phyloP scores from a whole-genome alignment of 1,140 invertebrate genomes.

The Calephelis nemesis region DNA sequence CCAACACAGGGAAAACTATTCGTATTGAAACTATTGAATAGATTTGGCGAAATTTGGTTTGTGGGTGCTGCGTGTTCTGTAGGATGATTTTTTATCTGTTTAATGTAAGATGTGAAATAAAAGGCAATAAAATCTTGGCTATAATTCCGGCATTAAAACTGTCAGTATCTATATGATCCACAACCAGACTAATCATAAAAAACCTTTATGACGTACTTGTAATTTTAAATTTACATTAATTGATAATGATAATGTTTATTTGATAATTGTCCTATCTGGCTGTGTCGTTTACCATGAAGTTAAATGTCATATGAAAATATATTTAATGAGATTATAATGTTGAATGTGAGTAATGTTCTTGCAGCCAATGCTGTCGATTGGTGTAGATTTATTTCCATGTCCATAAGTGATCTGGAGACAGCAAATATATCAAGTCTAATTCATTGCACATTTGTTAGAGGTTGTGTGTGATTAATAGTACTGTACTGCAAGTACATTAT shows the following conservation, averaged over 20 bases:
- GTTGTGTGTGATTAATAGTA: conserved; percentile 31
- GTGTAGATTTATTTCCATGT: conserved; percentile 25
- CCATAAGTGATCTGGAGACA: conserved; percentile 21
- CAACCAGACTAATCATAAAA: background rate
- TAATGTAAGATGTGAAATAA: too few species aligned
- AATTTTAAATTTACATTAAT: background rate
- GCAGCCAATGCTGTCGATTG: conserved; percentile 19
- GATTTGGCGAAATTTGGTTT: too few species aligned
- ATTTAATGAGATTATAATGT: conserved; percentile 37
- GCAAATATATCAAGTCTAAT: conserved; percentile 26
- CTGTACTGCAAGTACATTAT: conserved; percentile 16
- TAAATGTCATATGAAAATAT: conserved; percentile 47
- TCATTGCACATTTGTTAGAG: conserved; percentile 28
- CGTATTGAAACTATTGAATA: too few species aligned
- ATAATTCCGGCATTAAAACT: too few species aligned
- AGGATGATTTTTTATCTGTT: too few species aligned
- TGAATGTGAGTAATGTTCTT: conserved; percentile 28
- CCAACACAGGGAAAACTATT: too few species aligned
- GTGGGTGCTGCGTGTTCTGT: too few species aligned
- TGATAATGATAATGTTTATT: conserved; percentile 22
- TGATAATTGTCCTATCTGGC: conserved; percentile 39
- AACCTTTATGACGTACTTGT: background rate
- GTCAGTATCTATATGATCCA: too few species aligned
- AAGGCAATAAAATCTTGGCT: too few species aligned
- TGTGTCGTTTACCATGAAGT: conserved; percentile 52